Evolutionary conservation across 30 jellyfish, hydroid and myxozoan species (phyloP).

Genomic region (Euphysa ruthae): DNA sequence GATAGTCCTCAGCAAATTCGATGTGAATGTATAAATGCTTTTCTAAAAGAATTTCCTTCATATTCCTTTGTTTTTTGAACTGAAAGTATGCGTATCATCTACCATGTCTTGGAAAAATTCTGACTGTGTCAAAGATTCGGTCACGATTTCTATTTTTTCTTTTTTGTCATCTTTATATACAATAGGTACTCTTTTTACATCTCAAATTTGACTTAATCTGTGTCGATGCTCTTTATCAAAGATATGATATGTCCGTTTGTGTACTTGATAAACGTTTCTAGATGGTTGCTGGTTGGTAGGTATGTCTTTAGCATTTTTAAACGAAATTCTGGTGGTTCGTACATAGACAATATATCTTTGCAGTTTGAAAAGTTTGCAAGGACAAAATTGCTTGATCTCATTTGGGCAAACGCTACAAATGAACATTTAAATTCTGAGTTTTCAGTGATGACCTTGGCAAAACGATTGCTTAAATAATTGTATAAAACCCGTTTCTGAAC

Average conservation of each 20-base stretch:
- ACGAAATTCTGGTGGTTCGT: not conserved
- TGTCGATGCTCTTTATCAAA: no score
- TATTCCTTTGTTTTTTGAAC: not conserved
- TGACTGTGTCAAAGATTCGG: not conserved
- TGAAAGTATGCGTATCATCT: not conserved
- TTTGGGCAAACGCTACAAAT: not conserved
- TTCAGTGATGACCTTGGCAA: not conserved
- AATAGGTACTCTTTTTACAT: no score
- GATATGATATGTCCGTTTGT: no score
- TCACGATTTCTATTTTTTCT: no score
- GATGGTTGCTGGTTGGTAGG: not conserved
- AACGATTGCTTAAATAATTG: not conserved
- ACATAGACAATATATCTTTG: not conserved
- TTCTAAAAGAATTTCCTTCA: not conserved
- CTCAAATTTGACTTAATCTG: no score
- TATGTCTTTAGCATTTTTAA: not conserved
- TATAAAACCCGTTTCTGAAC: not conserved
- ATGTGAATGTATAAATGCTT: not conserved
- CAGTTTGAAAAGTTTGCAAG: not conserved
- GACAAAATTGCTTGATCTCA: not conserved
- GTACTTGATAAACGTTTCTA: no score
- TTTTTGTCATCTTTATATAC: no score
- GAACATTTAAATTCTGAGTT: not conserved
- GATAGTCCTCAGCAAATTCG: conserved; percentile 5
- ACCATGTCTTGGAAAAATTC: not conserved